A percentile compares a stretch with the other conserved stretches of the same genome.
phyloP scores from a whole-genome alignment of 2,888 invertebrate genomes.

The Cephus spinipes region DNA sequence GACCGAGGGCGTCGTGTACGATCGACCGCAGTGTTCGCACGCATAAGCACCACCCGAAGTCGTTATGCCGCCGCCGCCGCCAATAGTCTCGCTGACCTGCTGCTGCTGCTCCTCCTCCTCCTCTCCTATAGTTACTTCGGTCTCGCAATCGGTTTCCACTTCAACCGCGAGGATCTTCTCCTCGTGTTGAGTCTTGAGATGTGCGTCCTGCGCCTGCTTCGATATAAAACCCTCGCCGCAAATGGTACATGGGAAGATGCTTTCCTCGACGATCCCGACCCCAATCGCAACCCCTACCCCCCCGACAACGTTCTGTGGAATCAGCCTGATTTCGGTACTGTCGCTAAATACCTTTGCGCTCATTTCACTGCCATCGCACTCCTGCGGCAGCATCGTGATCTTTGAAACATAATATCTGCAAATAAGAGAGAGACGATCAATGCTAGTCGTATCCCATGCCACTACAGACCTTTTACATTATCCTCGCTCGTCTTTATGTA shows the following conservation, averaged over 20 bases:
- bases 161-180: slow-evolving; percentile 12
- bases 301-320: slow-evolving; percentile 25
- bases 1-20: slow-evolving; percentile 16
- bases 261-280: slow-evolving; percentile 28
- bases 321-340: slow-evolving; percentile 45
- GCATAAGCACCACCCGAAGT: slow-evolving; percentile 27
- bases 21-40: slow-evolving; percentile 18
- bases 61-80: too few relatives aligned
- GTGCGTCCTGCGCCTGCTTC: slow-evolving; percentile 35
- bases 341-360: slow-evolving; percentile 43
- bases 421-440: slow-evolving; percentile 61
- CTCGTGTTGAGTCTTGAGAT: slow-evolving; percentile 44
- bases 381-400: slow-evolving; percentile 49
- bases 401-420: slow-evolving; percentile 63
- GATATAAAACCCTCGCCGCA: slow-evolving; percentile 51
- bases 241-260: slow-evolving; percentile 45
- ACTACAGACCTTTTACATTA: too few relatives aligned
- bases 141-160: not conserved
- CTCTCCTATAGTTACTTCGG: not conserved
- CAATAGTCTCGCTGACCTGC: too few relatives aligned
- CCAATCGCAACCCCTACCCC: slow-evolving; percentile 23
- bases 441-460: slow-evolving; percentile 10
- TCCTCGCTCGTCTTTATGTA: too few relatives aligned
- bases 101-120: too few relatives aligned
- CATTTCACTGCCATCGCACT: slow-evolving; percentile 45